phyloP scores from a whole-genome alignment of 2,797 vertebrate genomes.

The Rhabdomys pumilio region DNA sequence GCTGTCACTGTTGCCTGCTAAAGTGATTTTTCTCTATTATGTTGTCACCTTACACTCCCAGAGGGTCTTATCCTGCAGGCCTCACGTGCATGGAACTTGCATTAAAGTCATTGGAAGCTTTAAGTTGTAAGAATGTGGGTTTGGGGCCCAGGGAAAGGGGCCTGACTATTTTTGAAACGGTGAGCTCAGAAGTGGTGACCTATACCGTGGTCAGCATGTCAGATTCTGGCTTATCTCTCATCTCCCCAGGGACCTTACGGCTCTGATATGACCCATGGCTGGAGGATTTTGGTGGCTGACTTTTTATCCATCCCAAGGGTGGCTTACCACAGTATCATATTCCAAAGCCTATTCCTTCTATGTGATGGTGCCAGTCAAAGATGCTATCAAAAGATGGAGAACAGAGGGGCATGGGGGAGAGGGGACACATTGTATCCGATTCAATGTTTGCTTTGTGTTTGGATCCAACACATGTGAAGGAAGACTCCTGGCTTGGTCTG shows the following conservation, averaged over 20 bases:
- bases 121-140: slow-evolving; percentile 73
- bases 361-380: neutral
- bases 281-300: neutral
- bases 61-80: slow-evolving; percentile 79
- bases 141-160: slow-evolving; percentile 62
- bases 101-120: slow-evolving; percentile 80
- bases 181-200: neutral
- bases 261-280: neutral
- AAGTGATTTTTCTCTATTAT: slow-evolving; percentile 87
- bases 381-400: slow-evolving; percentile 32
- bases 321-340: neutral
- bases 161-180: slow-evolving; percentile 53
- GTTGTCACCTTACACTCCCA: slow-evolving; percentile 86
- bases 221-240: neutral
- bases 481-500: neutral
- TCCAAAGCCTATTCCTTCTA: neutral
- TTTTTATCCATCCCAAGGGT: neutral
- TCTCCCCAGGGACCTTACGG: neutral
- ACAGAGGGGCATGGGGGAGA: neutral
- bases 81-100: slow-evolving; percentile 81
- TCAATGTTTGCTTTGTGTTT: slow-evolving; percentile 34
- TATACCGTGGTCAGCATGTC: neutral
- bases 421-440: neutral
- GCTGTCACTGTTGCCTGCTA: slow-evolving; percentile 86
- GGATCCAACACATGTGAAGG: neutral